These are phyloP conservation scores for Xiphorhynchus elegans DNA, from an alignment of 2,113 vertebrate genomes.

Conservation along the genomic window DNA sequence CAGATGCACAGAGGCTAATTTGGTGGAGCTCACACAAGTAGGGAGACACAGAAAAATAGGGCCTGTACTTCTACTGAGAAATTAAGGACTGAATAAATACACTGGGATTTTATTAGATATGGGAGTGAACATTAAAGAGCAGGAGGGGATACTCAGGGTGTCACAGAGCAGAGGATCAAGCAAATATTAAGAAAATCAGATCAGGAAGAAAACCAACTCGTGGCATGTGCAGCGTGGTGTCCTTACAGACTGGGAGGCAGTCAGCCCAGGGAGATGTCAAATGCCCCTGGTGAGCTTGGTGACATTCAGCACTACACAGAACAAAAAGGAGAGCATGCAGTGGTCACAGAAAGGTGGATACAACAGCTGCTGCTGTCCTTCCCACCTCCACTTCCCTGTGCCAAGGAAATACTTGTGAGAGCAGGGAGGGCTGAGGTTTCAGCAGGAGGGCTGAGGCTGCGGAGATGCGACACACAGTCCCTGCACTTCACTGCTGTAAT, in stretches of 20 bases:
- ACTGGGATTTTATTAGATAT: slow-evolving; percentile 22
- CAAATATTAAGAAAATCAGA: neutral
- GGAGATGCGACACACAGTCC: rapidly evolving
- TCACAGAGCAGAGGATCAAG: neutral
- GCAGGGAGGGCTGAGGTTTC: neutral
- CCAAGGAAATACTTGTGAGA: neutral
- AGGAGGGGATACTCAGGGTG: neutral
- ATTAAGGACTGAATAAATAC: slow-evolving; percentile 47
- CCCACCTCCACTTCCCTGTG: neutral
- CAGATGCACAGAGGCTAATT: slow-evolving; percentile 9
- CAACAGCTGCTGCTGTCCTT: neutral
- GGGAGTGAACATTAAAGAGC: neutral
- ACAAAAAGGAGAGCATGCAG: neutral
- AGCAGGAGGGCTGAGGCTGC: neutral
- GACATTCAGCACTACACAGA: neutral
- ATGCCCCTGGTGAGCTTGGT: neutral
- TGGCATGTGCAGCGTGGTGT: neutral
- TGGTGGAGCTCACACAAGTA: neutral
- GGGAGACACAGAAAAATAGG: slow-evolving; percentile 1
- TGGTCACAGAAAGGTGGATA: neutral
- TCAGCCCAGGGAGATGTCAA: neutral
- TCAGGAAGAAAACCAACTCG: neutral
- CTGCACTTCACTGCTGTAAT: neutral
- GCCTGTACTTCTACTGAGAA: neutral
- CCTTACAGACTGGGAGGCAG: neutral